Base-by-base conservation (phyloP, 2,113 vertebrate genomes). In the Lycaon pictus region DNA sequence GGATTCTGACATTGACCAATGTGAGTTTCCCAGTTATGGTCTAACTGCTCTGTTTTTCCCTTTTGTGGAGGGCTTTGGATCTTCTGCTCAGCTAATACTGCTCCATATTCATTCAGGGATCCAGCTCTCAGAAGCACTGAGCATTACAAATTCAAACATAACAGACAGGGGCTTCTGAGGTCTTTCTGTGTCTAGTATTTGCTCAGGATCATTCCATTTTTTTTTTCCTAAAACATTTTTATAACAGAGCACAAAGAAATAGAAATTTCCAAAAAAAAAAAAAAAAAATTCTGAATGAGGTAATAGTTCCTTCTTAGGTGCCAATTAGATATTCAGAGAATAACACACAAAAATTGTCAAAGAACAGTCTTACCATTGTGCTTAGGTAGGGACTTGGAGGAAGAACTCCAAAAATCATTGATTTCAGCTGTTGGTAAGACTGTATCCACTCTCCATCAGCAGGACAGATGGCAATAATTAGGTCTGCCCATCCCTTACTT, bases 391-490 rank as follows among this genome's bases (percentile, higher is more conserved):
- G 62, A 67, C 65, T 67, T 69, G 55, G 51, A 95, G 72, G 27
- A 72, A 84, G 51, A 92, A 62, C 79, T 95, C 29, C 29, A 91
- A 93, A 83, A 69, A 93, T 89, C n/a, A 53, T 23, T 55, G 89
- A 87, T 88, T 97, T 97, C 69, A 90, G 96, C 86, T 90, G 80
- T 62, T 92, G 53, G 90, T 76, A 74, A 93, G 86, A 84, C 27
- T 95, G 67, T 56, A 71, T 92, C 72, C 91, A 95, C 80, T 62
- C 60, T 77, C 90, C 89, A 69, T 86, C 88, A 81, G 67, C 82
- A 71, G 0, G 48, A 74, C 96, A 97, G 95, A 96, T 93, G 93
- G 96, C 27, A 96, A 80, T 97, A 97, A 97, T 95, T 96, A 96
- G 93, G 74, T 93, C 74, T 97, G 87, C 67, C 92, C 92, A 95